Evolutionary conservation across 1,140 invertebrate genomes (phyloP), one percentile per base, ranked within the genome.

Genomic region (Magallana gigas): DNA sequence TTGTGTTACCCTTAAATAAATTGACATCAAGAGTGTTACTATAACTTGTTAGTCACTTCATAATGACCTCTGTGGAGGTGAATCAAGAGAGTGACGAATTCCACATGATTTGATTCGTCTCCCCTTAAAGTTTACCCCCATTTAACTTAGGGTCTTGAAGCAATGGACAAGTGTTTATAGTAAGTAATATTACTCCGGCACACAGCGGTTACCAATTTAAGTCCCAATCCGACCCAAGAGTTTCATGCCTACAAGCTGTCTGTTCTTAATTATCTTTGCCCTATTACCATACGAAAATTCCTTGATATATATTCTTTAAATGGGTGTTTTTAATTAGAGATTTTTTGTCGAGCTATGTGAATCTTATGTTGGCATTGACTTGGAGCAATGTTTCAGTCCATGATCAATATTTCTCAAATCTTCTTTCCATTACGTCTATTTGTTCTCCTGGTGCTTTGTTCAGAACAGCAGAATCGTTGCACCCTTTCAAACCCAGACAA

Each of bases 391-490:
- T 12, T 76, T 76, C 23, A 76, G 5, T 5, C 68, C 36, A 8
- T 36, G 6, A 36, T 76, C 68, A 36, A 76, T 76, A 76, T 18
- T 76, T 76, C 68, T 76, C 68, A 76, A 29, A 76, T 29, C 8
- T 76, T 76, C 36, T 36, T 12, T 76, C 8, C 5, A 23, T 29
- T 12, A 18, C n/a, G 14, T 16, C 14, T 76, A 29, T 76, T 76
- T 76, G 68, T 76, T 76, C 23, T 12, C 36, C 64, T 48, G 60
- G 16, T 64, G 60, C 60, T 64, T 64, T 64, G 68, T 11, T 76
- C 7, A 11, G 36, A 76, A 23, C 68, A 76, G 23, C 68, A 11
- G 23, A 29, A 76, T n/a, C 68, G 36, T 9, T 76, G 68, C 68
- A 76, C 1, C 14, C 23, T 11, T 29, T 71, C 68, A 29, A 29